phyloP scores from a whole-genome alignment of 1,140 invertebrate genomes.

The Idris sp. region DNA sequence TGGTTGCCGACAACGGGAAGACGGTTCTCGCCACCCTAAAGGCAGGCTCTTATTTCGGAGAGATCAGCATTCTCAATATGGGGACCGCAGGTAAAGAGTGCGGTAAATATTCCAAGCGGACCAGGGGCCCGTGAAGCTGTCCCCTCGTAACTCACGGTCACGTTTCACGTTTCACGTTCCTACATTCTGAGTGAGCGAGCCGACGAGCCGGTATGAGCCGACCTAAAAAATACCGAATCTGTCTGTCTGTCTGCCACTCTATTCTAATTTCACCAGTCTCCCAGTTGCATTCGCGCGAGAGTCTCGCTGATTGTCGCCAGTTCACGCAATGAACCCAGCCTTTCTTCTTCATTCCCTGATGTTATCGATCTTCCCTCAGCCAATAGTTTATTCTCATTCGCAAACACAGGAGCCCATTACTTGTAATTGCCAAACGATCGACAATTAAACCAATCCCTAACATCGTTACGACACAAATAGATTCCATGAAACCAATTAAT shows the following conservation, averaged over 20 bases:
- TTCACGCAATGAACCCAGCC: conserved; percentile 31
- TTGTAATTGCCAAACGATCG: conserved; percentile 46
- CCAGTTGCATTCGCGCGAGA: conserved; percentile 25
- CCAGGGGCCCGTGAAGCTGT: conserved; percentile 74
- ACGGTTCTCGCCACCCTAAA: conserved; percentile 97
- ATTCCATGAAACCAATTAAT: conserved; percentile 33
- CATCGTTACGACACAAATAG: conserved; percentile 30
- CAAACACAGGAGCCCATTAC: conserved; percentile 26
- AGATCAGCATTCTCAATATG: conserved; percentile 99
- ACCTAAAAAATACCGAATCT: conserved; percentile 70
- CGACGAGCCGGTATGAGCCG: conserved; percentile 75
- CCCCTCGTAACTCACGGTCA: conserved; percentile 75
- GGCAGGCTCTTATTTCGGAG: conserved; percentile 99
- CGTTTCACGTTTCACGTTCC: conserved; percentile 75
- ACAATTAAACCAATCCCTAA: conserved; percentile 33
- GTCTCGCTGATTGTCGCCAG: conserved; percentile 9
- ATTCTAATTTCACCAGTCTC: conserved; percentile 51
- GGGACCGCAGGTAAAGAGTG: conserved; percentile 98
- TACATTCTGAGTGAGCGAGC: conserved; percentile 73
- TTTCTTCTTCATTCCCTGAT: conserved; percentile 1
- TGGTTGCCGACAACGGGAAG: conserved; percentile 97
- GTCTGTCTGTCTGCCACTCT: conserved; percentile 65
- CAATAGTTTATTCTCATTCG: conserved; percentile 19
- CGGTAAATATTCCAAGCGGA: conserved; percentile 91
- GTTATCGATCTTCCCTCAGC: conserved; percentile 15